Base-by-base conservation (phyloP, 2,113 vertebrate genomes). In the Petromus typicus region DNA sequence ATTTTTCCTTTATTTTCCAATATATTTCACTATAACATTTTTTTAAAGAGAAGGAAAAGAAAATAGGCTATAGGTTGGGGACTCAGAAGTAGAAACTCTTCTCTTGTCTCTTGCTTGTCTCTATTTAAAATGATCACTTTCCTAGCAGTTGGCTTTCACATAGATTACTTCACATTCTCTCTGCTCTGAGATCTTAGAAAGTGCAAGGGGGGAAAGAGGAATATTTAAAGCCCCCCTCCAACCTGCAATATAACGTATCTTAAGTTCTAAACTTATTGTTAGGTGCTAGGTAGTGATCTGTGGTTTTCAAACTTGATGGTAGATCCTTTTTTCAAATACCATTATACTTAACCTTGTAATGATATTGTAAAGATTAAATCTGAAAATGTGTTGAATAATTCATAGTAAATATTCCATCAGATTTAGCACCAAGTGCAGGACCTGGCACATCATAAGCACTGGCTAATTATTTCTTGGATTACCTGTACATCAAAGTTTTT, bases 61-160 rank as follows among this genome's bases (percentile, higher is more conserved):
- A 30, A 30, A 27, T 78, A 27, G 75, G 63, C 63, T 30, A 64
- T 12, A 32, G 61, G 11, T 63, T 63, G 16, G 73, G 7, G 43
- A 32, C 43, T 48, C 73, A 78, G 7, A 16, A 78, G 34, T 34
- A 61, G 88, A 93, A 78, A 23, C 8, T 37, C 40, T 78, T 79
- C 48, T 66, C 3, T 89, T n/a, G 37, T 61, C n/a, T 34, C 32
- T 8, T 45, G 56, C n/a, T 34, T 32, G 6, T 54, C 0, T 85
- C 56, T 86, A 48, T 67, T 94, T 93, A 67, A 92, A 95, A 81
- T 93, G 11, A 76, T 80, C n/a, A 25, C 43, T 86, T 91, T 93
- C 27, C 37, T 96, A 57, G 13, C 67, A 85, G 0, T 67, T 88
- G 59, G 12, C 34, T 90, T 84, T 83, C 45, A 66, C 14, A 89